phyloP scores from a whole-genome alignment of 1,140 invertebrate genomes.

The Drosophila baimaii region DNA sequence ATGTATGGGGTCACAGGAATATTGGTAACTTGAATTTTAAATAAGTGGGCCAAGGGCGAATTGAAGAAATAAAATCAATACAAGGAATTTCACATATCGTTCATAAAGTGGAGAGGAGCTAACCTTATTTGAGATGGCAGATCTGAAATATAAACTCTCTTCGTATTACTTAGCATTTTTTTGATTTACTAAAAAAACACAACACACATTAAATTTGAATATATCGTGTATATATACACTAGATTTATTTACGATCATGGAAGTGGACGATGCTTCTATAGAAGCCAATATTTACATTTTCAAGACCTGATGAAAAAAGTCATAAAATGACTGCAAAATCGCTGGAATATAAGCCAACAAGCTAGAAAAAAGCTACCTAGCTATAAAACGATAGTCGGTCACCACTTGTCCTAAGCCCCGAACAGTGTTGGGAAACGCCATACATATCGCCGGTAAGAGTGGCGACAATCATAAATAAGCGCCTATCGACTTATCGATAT shows the following conservation, averaged over 20 bases:
- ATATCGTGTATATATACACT: too few relatives aligned
- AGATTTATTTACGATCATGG: background rate
- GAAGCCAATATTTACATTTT: background rate
- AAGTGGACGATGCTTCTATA: background rate
- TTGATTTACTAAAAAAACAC: background rate
- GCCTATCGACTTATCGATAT: slow-evolving; percentile 24
- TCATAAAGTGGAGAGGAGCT: too few relatives aligned
- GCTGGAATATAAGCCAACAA: background rate
- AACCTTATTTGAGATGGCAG: background rate
- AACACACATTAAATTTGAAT: background rate
- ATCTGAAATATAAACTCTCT: background rate
- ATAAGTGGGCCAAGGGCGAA: slow-evolving; percentile 5
- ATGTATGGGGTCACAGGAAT: background rate
- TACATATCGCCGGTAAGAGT: slow-evolving; percentile 42
- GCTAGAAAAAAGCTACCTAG: background rate
- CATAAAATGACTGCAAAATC: too few relatives aligned
- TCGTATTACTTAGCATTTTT: background rate
- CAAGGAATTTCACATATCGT: background rate
- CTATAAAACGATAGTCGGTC: slow-evolving; percentile 7
- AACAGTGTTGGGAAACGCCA: slow-evolving; percentile 21
- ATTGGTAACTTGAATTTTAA: slow-evolving; percentile 9
- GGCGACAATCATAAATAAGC: slow-evolving; percentile 32
- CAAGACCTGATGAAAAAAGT: background rate
- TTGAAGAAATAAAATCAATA: slow-evolving; percentile 8
- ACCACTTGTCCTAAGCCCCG: background rate